Conservation (phyloP, 2,113 vertebrate species). For the Nothoprocta pentlandii region DNA sequence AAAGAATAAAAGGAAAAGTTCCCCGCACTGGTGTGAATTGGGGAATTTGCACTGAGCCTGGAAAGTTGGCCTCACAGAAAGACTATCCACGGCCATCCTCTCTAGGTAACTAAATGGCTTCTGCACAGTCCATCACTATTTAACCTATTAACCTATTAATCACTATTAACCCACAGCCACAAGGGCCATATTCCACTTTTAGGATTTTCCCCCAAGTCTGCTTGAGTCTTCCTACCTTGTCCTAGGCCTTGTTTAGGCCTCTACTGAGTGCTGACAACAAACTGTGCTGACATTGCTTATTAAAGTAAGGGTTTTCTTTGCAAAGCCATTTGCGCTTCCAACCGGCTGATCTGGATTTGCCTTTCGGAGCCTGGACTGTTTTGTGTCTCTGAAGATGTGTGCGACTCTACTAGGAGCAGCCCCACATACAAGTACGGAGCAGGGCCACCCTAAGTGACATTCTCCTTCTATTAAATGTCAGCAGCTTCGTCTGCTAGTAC, state of each 20-base stretch:
- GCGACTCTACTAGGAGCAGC: neutral
- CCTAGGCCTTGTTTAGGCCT: neutral
- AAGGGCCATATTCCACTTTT: neutral
- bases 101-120: neutral
- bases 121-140: neutral
- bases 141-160: neutral
- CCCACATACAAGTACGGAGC: neutral
- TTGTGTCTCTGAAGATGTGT: neutral
- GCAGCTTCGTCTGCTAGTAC: neutral
- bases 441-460: neutral
- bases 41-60: neutral
- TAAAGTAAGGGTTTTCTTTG: neutral
- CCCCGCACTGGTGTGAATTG: neutral
- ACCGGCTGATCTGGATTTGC: neutral
- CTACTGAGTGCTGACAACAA: neutral
- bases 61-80: neutral
- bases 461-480: neutral
- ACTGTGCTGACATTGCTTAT: accelerated
- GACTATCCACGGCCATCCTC: accelerated
- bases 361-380: neutral
- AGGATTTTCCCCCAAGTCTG: neutral
- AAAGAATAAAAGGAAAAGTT: neutral
- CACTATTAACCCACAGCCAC: neutral
- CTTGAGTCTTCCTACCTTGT: neutral
- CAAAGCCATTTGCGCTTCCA: neutral